Percentiles rank a stretch among this genome's conserved stretches.
phyloP scores from a whole-genome alignment of 2,797 vertebrate species.

The Nyctibius grandis region DNA sequence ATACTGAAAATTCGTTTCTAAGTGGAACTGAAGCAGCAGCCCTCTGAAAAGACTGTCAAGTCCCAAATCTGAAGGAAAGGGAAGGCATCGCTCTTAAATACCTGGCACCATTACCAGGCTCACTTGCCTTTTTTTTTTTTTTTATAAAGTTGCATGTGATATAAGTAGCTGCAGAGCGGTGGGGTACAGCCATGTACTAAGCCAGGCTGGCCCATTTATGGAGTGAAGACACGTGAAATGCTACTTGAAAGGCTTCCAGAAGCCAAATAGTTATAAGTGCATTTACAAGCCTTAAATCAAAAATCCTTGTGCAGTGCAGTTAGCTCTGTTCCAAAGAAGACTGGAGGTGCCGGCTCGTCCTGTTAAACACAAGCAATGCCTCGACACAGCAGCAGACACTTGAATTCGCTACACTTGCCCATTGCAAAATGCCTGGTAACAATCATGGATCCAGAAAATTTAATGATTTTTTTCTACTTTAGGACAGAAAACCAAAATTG shows the following conservation, averaged over 20 bases:
- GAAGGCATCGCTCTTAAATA: background rate
- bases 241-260: background rate
- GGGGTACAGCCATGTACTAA: background rate
- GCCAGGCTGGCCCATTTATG: background rate
- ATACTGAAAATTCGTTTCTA: background rate
- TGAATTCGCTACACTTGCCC: background rate
- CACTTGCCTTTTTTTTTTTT: background rate
- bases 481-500: background rate
- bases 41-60: background rate
- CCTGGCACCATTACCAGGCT: background rate
- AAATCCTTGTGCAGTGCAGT: background rate
- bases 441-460: background rate
- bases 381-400: background rate
- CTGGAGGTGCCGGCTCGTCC: background rate
- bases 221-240: background rate
- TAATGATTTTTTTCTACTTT: background rate
- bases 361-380: background rate
- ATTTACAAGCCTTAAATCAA: background rate
- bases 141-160: background rate
- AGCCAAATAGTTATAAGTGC: background rate
- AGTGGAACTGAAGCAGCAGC: background rate
- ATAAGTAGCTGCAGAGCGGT: background rate
- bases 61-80: background rate
- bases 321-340: background rate
- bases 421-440: background rate